Conservation (phyloP, 2,888 invertebrate species). For the Ischnus inquisitorius region DNA sequence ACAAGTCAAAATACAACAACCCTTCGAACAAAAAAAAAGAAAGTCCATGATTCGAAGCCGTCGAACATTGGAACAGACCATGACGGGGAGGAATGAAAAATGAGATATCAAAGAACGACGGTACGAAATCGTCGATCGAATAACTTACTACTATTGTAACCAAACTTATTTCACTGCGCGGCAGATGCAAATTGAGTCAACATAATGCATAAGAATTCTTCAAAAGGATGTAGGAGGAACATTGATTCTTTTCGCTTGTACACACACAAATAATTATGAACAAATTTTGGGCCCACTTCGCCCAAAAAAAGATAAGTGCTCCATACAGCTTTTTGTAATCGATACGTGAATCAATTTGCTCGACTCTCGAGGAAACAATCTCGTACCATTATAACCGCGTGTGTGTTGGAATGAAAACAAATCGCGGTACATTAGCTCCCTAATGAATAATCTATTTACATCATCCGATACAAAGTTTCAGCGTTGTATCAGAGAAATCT, state of each 20-base stretch:
- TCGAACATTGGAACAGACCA: background rate
- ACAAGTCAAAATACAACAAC: conserved; percentile 51
- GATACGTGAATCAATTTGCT: too few relatives aligned
- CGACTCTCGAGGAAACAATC: background rate
- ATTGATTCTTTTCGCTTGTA: background rate
- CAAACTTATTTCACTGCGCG: conserved; percentile 14
- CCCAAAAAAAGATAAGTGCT: too few relatives aligned
- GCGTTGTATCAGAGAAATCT: conserved; percentile 61
- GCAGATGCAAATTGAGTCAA: conserved; percentile 14
- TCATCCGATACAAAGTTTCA: conserved; percentile 54
- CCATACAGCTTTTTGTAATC: too few relatives aligned
- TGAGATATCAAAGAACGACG: conserved; percentile 49
- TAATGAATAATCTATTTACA: conserved; percentile 3
- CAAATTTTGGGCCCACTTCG: too few relatives aligned
- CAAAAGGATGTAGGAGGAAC: background rate
- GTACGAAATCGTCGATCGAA: conserved; percentile 46
- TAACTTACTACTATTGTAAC: too few relatives aligned
- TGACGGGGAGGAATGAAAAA: conserved; percentile 6
- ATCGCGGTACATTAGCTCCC: conserved; percentile 20
- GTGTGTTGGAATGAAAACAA: conserved; percentile 1
- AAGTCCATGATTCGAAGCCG: background rate
- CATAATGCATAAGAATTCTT: conserved; percentile 1
- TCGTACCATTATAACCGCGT: background rate
- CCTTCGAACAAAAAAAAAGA: conserved; percentile 21
- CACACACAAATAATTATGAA: background rate